phyloP scores from a whole-genome alignment of 2,888 invertebrate species.

The Sphecodes monilicornis region DNA sequence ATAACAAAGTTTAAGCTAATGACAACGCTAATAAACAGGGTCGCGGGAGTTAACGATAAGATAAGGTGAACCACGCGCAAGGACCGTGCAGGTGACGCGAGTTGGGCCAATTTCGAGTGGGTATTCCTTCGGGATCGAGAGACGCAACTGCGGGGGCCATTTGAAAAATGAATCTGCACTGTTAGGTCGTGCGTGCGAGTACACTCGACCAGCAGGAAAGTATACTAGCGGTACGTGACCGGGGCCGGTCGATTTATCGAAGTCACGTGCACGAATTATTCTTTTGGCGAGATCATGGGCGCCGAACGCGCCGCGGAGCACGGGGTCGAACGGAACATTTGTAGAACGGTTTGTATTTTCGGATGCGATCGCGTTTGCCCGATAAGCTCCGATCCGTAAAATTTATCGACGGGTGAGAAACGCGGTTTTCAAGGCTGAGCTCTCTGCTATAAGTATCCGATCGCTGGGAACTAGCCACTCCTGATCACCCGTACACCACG shows the following conservation, averaged over 20 bases:
- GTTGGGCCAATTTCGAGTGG: not conserved
- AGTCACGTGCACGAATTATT: conserved; percentile 53
- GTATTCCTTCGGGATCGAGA: conserved; percentile 1
- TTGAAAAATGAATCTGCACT: conserved; percentile 18
- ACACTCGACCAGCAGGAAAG: conserved; percentile 24
- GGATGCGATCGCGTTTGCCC: conserved; percentile 35
- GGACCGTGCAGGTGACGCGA: not conserved
- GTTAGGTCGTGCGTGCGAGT: conserved; percentile 31
- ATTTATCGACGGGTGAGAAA: conserved; percentile 21
- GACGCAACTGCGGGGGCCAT: conserved; percentile 6
- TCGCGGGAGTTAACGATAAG: conserved; percentile 2
- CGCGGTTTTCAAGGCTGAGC: conserved; percentile 20
- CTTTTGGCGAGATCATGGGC: conserved; percentile 38
- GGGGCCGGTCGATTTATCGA: conserved; percentile 44
- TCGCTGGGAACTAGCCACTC: conserved; percentile 13
- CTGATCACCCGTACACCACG: not conserved
- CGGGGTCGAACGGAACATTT: conserved; percentile 15
- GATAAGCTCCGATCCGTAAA: conserved; percentile 20
- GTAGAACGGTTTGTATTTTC: conserved; percentile 45
- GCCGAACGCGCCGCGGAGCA: conserved; percentile 19
- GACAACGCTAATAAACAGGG: not conserved
- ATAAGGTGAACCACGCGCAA: not conserved
- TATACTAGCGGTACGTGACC: conserved; percentile 38
- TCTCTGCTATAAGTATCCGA: conserved; percentile 18
- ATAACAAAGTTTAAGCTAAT: not conserved